Evolutionary conservation across 2,888 invertebrate genomes (phyloP), one percentile per base, ranked within the genome.

Genomic region (Orthosia gothica): DNA sequence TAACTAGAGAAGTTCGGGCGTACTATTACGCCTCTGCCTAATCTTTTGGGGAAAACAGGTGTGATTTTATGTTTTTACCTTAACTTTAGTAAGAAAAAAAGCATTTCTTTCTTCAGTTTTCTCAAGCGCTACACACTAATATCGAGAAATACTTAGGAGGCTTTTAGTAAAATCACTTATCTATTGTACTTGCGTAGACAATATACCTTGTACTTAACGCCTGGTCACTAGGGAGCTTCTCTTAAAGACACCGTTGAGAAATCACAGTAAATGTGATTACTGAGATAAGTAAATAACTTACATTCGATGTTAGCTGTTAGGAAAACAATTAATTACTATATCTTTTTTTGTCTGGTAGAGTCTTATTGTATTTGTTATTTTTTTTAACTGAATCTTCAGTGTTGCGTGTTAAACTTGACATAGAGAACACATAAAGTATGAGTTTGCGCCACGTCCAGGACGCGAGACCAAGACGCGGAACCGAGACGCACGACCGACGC

Each of bases 251-350:
- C 83, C 83, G 64, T 45, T n/a, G 79, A 84, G 86, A 84, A 72
- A 76, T 85, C 69, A 65, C 55, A 59, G 69, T 62, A 70, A 82
- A 82, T 82, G 74, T 58, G 67, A 83, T 77, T 70, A 85, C 55
- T 23, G 9, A 55, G 54, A 16, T 62, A 62, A 59, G 58, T 64
- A 70, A 61, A 79, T 67, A 70, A 70, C 16, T 61, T 55, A 63
- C 16, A n/a, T 26, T 47, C 13, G 54, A 15, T 49, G 63, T 54
- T 26, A 32, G 47, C 13, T 15, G 15, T 54, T 77, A 59, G 15
- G 64, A 49, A 77, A 77, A 64, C 45, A 61, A 23, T 26, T 11
- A 55, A 61, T 55, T 16, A 23, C 32, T 74, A 12, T 23, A 26
- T 81, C 0, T 61, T 50, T 49, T 45, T 76, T 54, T 52, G 15